Evolutionary conservation across 2,113 vertebrate genomes (phyloP).

Genomic region (Sorex fumeus): DNA sequence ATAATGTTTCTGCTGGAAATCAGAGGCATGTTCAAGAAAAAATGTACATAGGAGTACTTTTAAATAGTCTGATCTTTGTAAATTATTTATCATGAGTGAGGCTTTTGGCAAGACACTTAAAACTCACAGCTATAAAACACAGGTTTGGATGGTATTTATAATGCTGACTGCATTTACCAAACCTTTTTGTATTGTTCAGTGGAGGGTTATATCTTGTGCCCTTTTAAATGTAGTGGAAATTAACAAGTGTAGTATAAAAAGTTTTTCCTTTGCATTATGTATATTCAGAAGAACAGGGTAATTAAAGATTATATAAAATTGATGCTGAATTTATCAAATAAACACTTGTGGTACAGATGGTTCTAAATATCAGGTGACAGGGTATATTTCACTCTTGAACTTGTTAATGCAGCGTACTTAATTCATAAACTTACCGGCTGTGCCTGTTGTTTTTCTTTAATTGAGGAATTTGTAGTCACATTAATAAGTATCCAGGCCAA

Average conservation of each 20-base stretch:
- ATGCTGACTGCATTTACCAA: conserved; percentile 84
- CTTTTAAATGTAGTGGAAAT: conserved; percentile 83
- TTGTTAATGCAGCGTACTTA: conserved; percentile 78
- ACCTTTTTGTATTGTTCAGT: conserved; percentile 80
- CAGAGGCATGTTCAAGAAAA: conserved; percentile 73
- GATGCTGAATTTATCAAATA: conserved; percentile 79
- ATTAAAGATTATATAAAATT: conserved; percentile 78
- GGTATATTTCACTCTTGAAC: conserved; percentile 86
- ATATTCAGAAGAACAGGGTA: conserved; percentile 86
- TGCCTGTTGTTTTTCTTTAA: conserved; percentile 86
- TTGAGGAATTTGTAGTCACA: conserved; percentile 82
- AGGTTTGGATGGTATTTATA: conserved; percentile 82
- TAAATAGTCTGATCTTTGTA: conserved; percentile 79
- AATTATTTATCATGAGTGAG: conserved; percentile 81
- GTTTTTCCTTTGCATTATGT: conserved; percentile 66
- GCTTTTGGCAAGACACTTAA: conserved; percentile 88
- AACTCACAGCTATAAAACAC: conserved; percentile 82
- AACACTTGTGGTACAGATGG: conserved; percentile 77
- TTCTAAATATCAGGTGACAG: conserved; percentile 86
- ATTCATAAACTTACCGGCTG: conserved; percentile 85
- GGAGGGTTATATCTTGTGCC: conserved; percentile 79
- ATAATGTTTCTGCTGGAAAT: conserved; percentile 85
- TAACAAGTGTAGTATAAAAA: conserved; percentile 70
- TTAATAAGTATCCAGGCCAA: conserved; percentile 82
- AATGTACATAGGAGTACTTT: conserved; percentile 84